Evolutionary conservation across 2,888 invertebrate species (phyloP).

Genomic region (Spialia ferax): DNA sequence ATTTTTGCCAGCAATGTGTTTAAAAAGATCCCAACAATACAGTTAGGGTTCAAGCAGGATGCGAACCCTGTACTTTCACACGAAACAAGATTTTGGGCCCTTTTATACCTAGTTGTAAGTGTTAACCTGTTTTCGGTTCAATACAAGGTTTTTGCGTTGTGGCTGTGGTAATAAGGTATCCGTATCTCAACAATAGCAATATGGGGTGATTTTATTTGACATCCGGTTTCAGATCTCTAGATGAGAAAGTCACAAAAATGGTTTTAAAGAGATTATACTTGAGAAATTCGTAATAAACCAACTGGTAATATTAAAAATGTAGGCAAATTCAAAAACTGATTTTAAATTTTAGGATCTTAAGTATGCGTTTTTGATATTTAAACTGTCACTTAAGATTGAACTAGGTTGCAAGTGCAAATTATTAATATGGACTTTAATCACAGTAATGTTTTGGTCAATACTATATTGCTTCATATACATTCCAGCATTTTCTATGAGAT

Average conservation of each 20-base stretch:
- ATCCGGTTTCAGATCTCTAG: neutral
- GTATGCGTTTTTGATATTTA: no score
- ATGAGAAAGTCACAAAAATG: no score
- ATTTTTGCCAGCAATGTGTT: slow-evolving; percentile 10
- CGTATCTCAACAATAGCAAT: neutral
- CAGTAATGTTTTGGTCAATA: neutral
- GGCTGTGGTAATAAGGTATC: slow-evolving; percentile 42
- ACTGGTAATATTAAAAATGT: no score
- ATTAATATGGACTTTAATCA: no score
- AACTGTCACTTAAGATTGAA: no score
- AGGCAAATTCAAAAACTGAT: no score
- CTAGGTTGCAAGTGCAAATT: no score
- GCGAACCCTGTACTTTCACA: slow-evolving; percentile 25
- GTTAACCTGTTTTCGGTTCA: slow-evolving; percentile 53
- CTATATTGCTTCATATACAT: neutral
- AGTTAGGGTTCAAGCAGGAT: neutral
- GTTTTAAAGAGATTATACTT: no score
- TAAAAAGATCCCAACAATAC: slow-evolving; percentile 19
- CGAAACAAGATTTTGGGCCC: slow-evolving; percentile 44
- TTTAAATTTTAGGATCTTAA: no score
- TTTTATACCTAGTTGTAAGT: slow-evolving; percentile 57
- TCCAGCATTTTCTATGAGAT: neutral
- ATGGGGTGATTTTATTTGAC: neutral
- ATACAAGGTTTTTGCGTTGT: slow-evolving; percentile 43
- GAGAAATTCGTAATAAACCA: no score